A percentile compares a stretch with the other conserved stretches of the same genome.
Conservation (phyloP, 1,140 invertebrate species). For the Pseudachorutes palmiensis region DNA sequence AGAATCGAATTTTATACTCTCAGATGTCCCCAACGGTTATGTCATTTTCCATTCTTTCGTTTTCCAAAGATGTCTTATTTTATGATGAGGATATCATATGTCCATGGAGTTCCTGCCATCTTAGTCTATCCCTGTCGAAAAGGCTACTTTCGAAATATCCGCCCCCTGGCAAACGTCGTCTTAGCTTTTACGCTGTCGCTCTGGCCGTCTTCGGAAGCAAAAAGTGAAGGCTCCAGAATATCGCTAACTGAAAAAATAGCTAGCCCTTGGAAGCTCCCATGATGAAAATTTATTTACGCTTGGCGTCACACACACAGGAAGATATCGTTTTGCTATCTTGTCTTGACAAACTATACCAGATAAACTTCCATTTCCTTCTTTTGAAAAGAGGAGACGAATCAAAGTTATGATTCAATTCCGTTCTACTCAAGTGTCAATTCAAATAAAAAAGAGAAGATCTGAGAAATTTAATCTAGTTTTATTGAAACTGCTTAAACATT, state of each 20-base stretch:
- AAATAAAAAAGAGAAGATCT: not conserved
- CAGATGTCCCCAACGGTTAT: conserved; percentile 29
- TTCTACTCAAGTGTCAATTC: not conserved
- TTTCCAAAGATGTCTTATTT: not conserved
- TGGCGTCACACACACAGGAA: not conserved
- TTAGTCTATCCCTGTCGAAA: no score
- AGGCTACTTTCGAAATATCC: no score
- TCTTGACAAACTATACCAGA: not conserved
- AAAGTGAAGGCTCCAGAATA: no score
- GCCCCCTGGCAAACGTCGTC: no score
- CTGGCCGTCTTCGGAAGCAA: no score
- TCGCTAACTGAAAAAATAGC: no score
- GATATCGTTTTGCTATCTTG: not conserved
- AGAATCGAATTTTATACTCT: conserved; percentile 18
- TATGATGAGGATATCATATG: not conserved
- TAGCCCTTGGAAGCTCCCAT: no score
- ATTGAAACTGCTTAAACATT: not conserved
- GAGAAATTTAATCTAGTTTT: not conserved
- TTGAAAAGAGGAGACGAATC: not conserved
- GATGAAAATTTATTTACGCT: not conserved
- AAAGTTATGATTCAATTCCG: conserved; percentile 11
- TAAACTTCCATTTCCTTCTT: not conserved
- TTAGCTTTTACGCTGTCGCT: no score
- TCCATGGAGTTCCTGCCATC: no score
- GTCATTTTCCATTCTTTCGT: conserved; percentile 7